Evolutionary conservation across 1,140 invertebrate species (phyloP).

Genomic region (Drosophila biarmipes): DNA sequence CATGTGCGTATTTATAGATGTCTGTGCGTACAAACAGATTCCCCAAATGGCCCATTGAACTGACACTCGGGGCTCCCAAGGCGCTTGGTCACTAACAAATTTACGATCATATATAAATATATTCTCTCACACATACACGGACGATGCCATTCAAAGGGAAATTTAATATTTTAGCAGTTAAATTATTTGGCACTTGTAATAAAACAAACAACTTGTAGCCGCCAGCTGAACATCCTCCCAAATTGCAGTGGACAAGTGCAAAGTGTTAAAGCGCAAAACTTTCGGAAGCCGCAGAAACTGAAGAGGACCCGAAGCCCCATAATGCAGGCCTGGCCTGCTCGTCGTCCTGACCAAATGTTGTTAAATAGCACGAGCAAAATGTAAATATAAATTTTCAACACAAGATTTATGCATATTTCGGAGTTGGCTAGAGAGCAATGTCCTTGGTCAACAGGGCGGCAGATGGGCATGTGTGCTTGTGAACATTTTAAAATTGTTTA

Average conservation of each 20-base stretch:
- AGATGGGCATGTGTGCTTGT: constrained; percentile 42
- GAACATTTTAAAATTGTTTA: constrained; percentile 78
- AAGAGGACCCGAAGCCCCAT: constrained; percentile 38
- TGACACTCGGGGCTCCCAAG: constrained; percentile 48
- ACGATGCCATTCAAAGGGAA: constrained; percentile 65
- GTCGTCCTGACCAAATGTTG: constrained; percentile 71
- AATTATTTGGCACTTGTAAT: constrained; percentile 83
- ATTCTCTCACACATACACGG: constrained; percentile 11
- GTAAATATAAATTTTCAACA: constrained; percentile 76
- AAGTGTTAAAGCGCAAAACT: constrained; percentile 80
- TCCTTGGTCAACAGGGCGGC: constrained; percentile 26
- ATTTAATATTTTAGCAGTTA: constrained; percentile 82
- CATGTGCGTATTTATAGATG: constrained; percentile 53
- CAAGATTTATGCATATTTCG: constrained; percentile 81
- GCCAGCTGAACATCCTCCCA: constrained; percentile 17
- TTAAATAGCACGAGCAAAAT: constrained; percentile 80
- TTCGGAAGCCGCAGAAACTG: constrained; percentile 63
- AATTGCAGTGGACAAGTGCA: constrained; percentile 64
- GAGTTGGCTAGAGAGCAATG: constrained; percentile 18
- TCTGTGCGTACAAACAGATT: constrained; percentile 50
- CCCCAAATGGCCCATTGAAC: constrained; percentile 77
- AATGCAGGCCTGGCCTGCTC: constrained; percentile 29
- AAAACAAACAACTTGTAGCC: constrained; percentile 76
- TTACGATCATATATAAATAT: constrained; percentile 45
- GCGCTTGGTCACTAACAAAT: constrained; percentile 46